Base-by-base conservation (phyloP, 2,113 vertebrate genomes). In the Eublepharis macularius region DNA sequence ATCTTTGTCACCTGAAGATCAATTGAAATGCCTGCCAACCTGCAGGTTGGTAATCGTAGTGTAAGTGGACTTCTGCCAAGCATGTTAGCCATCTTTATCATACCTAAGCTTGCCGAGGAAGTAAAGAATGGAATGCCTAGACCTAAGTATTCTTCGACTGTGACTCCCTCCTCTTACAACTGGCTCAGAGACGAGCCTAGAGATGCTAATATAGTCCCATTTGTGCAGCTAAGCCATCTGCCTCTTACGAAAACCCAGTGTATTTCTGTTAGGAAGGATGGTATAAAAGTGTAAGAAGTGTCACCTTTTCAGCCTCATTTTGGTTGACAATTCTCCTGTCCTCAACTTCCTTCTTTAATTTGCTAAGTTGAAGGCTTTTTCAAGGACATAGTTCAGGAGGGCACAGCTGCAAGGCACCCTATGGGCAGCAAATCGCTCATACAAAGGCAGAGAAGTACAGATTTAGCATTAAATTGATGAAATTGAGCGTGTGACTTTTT, bases 391-490 rank as follows among this genome's bases (percentile, higher is more conserved):
- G 21, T 72, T 66, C 47, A 36, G 4, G 24, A 34, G 24, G 68
- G 4, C 60, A n/a, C 82, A 45, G 51, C 90, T 93, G 81, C 77
- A 43, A 6, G n/a, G 81, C 57, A 66, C 85, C 85, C 77, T 68
- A 45, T 47, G 74, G 51, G 78, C 0, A 0, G 12, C 77, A 29
- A 76, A 86, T 86, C 76, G 88, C 91, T 82, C 88, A 82, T 78
- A 80, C 69, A 82, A 75, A 94, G 90, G 92, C 91, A 90, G 80
- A 90, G 0, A 32, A 63, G 79, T 90, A 90, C 69, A 76, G 90
- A 70, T 88, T 88, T 75, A 82, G 91, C 81, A 0, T 0, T 88
- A 49, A 80, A 54, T 54, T 54, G 51, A 5, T 54, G 51, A 54
- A 19, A 54, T 54, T 16, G 43, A 66, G 16, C 43, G 60, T 60